Evolutionary conservation across 2,797 vertebrate species (phyloP).

Genomic region (Trichosurus vulpecula): DNA sequence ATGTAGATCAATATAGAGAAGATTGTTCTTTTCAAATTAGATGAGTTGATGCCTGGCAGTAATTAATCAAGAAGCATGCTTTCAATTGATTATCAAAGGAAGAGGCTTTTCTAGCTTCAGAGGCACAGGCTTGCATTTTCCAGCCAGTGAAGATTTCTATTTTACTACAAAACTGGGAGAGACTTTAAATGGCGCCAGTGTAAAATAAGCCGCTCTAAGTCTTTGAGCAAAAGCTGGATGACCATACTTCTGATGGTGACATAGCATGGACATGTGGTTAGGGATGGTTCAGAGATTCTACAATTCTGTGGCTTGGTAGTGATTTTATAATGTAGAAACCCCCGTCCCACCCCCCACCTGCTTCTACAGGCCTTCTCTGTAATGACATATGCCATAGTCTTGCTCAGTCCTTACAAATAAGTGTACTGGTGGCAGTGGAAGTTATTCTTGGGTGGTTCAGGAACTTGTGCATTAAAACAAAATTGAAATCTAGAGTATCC

Average conservation of each 20-base stretch:
- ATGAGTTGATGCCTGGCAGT: not conserved
- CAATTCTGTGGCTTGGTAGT: not conserved
- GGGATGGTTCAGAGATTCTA: not conserved
- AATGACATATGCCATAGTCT: not conserved
- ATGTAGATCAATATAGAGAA: not conserved
- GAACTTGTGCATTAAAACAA: not conserved
- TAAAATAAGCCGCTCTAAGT: not conserved
- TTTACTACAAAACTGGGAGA: not conserved
- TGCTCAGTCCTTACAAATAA: not conserved
- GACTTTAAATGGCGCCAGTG: not conserved
- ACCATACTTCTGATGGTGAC: not conserved
- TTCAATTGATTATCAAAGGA: not conserved
- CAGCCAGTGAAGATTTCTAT: not conserved
- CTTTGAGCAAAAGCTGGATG: not conserved
- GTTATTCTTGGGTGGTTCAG: not conserved
- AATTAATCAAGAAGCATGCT: not conserved
- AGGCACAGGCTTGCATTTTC: not conserved
- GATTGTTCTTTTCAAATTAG: not conserved
- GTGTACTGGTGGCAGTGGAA: not conserved
- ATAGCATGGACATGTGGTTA: not conserved
- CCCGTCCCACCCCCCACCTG: too few relatives aligned
- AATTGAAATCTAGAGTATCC: not conserved
- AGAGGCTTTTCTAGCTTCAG: not conserved
- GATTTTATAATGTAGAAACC: not conserved
- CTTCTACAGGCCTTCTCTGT: not conserved